Evolutionary conservation across 2,888 invertebrate genomes (phyloP).

Genomic region (Sinhomidia bicolor): DNA sequence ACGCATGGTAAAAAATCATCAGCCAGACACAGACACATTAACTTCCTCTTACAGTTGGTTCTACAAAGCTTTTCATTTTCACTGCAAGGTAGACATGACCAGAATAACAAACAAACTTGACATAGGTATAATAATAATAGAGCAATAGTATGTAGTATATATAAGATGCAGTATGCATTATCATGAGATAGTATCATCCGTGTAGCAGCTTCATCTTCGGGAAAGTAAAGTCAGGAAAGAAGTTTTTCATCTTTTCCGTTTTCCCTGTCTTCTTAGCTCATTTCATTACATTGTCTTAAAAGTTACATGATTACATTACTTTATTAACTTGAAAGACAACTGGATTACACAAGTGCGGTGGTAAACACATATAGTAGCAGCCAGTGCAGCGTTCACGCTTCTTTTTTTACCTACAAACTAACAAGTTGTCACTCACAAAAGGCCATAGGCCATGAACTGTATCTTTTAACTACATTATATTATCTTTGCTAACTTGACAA

Average conservation of each 20-base stretch:
- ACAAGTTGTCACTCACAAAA: neutral
- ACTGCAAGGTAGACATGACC: neutral
- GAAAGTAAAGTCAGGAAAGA: neutral
- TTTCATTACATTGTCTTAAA: slow-evolving; percentile 38
- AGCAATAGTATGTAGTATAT: neutral
- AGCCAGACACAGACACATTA: neutral
- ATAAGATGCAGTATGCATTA: neutral
- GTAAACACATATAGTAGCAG: neutral
- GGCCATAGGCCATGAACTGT: slow-evolving; percentile 14
- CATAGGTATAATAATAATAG: neutral
- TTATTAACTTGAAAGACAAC: slow-evolving; percentile 9
- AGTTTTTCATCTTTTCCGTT: slow-evolving; percentile 32
- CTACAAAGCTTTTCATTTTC: neutral
- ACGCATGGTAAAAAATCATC: neutral
- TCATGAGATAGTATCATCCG: no score
- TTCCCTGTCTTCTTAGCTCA: neutral
- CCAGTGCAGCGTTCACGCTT: no score
- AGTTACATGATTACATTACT: slow-evolving; percentile 46
- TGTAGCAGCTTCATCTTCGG: neutral
- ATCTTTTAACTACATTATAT: neutral
- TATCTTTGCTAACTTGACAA: neutral
- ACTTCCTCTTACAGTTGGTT: neutral
- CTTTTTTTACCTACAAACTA: neutral
- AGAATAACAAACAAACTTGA: neutral
- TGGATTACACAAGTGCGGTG: neutral